These are phyloP conservation scores for Caenorhabditis sp. DNA, from an alignment of 2,888 invertebrate species.

Conservation along the genomic window DNA sequence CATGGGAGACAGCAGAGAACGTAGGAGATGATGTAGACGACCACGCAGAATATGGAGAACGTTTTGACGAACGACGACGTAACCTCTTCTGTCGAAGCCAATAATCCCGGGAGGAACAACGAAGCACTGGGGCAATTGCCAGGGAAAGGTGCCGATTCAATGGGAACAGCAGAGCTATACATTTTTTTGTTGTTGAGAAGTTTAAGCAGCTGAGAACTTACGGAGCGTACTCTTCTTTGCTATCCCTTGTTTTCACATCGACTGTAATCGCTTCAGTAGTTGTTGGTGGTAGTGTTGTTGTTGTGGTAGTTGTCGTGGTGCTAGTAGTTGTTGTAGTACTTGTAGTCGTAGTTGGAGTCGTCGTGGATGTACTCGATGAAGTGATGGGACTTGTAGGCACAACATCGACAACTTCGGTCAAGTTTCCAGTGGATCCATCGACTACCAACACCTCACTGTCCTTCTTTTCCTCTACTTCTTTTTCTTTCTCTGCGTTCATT, in stretches of 20 bases:
- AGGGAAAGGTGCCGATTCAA: conserved; percentile 23
- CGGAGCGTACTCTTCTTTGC: conserved; percentile 23
- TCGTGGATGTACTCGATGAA: conserved; percentile 27
- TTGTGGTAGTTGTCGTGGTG: conserved; percentile 44
- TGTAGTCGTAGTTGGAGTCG: conserved; percentile 26
- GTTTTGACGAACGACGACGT: conserved; percentile 31
- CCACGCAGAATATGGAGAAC: conserved; percentile 26
- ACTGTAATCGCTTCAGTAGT: conserved; percentile 36
- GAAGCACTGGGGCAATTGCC: conserved; percentile 38
- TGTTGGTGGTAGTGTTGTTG: conserved; percentile 25
- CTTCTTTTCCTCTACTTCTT: conserved; percentile 49
- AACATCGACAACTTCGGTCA: neutral
- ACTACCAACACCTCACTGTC: conserved; percentile 4
- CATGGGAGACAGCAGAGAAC: conserved; percentile 68
- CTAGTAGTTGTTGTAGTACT: conserved; percentile 34
- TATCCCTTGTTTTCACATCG: conserved; percentile 46
- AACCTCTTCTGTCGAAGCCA: conserved; percentile 32
- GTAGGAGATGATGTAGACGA: conserved; percentile 64
- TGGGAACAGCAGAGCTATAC: conserved; percentile 1
- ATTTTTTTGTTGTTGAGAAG: neutral
- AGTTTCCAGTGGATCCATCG: conserved; percentile 28
- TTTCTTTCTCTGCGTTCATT: conserved; percentile 58
- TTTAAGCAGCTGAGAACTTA: conserved; percentile 6
- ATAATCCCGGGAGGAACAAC: conserved; percentile 37
- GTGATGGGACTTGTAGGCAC: neutral